phyloP scores from a whole-genome alignment of 2,113 vertebrate genomes.

The Channa argus region DNA sequence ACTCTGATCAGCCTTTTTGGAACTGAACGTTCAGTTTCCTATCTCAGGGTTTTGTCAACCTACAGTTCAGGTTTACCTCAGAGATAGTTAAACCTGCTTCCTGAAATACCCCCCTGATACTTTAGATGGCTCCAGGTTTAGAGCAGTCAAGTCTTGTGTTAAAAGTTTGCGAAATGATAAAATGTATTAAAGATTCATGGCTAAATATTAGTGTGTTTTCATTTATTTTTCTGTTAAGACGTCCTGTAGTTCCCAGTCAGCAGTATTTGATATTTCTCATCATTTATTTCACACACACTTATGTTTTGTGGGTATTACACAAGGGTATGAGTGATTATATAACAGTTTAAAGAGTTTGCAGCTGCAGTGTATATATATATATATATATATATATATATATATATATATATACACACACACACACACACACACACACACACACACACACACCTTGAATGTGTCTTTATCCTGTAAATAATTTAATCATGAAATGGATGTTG shows the following conservation, averaged over 20 bases:
- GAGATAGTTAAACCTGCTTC: no score
- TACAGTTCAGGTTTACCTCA: no score
- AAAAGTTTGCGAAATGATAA: not conserved
- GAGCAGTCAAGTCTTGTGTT: not conserved
- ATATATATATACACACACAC: no score
- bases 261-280: constrained; percentile 20
- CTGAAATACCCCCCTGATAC: no score
- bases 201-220: not conserved
- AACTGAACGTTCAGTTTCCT: no score
- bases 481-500: constrained; percentile 27
- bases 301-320: constrained; percentile 40
- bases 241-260: not conserved
- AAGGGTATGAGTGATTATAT: constrained; percentile 44
- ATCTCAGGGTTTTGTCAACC: no score
- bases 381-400: no score
- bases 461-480: constrained; percentile 53
- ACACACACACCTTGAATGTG: not conserved
- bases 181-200: not conserved
- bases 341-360: constrained; percentile 40
- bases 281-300: constrained; percentile 27
- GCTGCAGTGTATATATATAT: constrained; percentile 10
- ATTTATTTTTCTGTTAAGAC: not conserved
- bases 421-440: constrained; percentile 5
- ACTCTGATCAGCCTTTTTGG: no score
- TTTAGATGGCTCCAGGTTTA: not conserved